Conservation (phyloP, 1,140 invertebrate species). For the Pollicipes pollicipes region DNA sequence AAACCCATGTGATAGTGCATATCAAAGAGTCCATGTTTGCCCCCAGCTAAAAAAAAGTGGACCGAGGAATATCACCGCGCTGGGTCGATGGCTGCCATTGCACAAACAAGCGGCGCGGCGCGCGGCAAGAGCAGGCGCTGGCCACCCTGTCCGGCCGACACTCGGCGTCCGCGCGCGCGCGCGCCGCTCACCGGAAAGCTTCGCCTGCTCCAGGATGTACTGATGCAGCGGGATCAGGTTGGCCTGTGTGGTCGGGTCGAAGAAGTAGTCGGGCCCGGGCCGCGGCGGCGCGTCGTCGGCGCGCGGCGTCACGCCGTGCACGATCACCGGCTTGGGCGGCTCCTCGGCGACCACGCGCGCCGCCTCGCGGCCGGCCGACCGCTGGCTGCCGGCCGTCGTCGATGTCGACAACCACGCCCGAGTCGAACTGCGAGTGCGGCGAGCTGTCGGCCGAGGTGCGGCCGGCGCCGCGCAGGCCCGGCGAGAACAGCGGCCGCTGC, state of each 20-base stretch:
- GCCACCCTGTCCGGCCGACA: too few species aligned
- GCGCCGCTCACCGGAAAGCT: constrained; percentile 23
- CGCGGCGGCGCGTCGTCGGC: background rate
- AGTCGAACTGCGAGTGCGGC: constrained; percentile 22
- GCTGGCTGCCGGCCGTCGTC: constrained; percentile 11
- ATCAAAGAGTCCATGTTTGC: too few species aligned
- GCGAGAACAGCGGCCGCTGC: constrained; percentile 1
- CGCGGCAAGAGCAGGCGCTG: too few species aligned
- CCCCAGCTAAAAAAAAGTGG: too few species aligned
- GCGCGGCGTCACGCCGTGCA: background rate
- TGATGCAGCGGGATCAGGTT: constrained; percentile 66
- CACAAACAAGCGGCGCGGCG: too few species aligned
- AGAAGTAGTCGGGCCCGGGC: background rate
- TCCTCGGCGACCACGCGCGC: background rate
- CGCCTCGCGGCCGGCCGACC: background rate
- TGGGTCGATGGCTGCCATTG: constrained; percentile 10
- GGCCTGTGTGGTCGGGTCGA: constrained; percentile 26
- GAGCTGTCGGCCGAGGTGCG: constrained; percentile 20
- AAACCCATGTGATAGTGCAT: too few species aligned
- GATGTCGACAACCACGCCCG: constrained; percentile 18
- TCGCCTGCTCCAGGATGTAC: constrained; percentile 61
- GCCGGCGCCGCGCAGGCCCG: constrained; percentile 9
- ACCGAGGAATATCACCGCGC: too few species aligned
- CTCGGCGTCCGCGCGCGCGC: too few species aligned
- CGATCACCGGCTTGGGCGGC: constrained; percentile 2